phyloP scores from a whole-genome alignment of 2,888 invertebrate genomes.

The Mycalesis mineus region DNA sequence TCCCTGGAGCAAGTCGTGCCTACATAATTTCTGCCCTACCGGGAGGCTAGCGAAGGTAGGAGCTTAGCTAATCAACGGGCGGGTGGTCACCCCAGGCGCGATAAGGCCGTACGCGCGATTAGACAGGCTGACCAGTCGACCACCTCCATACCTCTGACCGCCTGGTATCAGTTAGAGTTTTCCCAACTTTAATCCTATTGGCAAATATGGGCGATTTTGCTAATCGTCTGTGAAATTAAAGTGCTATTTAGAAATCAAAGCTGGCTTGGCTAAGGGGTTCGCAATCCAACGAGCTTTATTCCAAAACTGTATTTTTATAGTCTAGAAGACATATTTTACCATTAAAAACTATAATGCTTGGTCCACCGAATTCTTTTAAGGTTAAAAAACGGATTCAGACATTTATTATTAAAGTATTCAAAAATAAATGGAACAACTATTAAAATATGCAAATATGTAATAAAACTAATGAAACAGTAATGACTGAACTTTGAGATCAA shows the following conservation, averaged over 20 bases:
- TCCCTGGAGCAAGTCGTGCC: conserved; percentile 56
- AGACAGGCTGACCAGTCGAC: conserved; percentile 71
- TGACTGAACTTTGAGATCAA: too few species aligned
- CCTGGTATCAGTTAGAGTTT: conserved; percentile 48
- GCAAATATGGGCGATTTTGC: conserved; percentile 19
- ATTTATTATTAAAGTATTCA: too few species aligned
- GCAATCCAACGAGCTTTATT: background rate
- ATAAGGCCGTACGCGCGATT: conserved; percentile 74
- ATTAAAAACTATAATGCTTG: too few species aligned
- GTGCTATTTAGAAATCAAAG: conserved; percentile 16
- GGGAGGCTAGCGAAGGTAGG: conserved; percentile 62
- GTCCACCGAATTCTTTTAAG: too few species aligned
- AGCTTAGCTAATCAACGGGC: conserved; percentile 73
- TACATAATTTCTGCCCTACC: conserved; percentile 67
- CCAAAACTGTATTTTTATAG: background rate
- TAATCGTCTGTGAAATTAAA: conserved; percentile 24
- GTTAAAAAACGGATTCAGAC: too few species aligned
- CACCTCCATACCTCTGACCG: conserved; percentile 55
- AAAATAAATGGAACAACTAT: too few species aligned
- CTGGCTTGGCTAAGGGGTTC: background rate
- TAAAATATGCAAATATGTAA: too few species aligned
- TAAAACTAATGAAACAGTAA: too few species aligned
- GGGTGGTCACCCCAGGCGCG: conserved; percentile 69
- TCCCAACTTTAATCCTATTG: conserved; percentile 35
- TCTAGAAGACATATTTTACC: too few species aligned